Evolutionary conservation across 1,140 invertebrate species (phyloP).

Genomic region (Papilio polytes): DNA sequence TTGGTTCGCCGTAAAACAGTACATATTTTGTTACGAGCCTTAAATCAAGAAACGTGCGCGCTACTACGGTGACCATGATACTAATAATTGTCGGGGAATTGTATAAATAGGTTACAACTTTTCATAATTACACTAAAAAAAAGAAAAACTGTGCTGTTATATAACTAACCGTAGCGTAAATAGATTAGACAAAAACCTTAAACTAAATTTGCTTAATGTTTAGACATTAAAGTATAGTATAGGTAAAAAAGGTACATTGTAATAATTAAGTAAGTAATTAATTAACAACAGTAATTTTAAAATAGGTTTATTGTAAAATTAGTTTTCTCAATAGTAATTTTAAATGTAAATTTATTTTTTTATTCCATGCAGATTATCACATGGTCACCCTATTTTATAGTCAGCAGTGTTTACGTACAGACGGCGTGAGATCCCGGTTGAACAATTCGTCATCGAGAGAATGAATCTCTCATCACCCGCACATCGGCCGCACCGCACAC

Average conservation of each 20-base stretch:
- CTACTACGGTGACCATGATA: conserved; percentile 49
- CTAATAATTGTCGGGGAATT: background rate
- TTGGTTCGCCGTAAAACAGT: conserved; percentile 67
- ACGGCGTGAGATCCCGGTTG: conserved; percentile 59
- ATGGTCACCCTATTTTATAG: conserved; percentile 47
- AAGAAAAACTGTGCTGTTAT: too few species aligned
- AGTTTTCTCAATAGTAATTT: background rate
- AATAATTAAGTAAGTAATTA: too few species aligned
- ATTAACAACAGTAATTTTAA: too few species aligned
- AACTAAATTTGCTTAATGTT: too few species aligned
- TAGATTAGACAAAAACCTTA: too few species aligned
- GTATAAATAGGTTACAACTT: background rate
- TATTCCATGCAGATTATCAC: background rate
- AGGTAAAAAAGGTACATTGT: too few species aligned
- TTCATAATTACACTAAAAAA: too few species aligned
- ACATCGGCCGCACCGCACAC: conserved; percentile 43
- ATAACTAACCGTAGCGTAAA: too few species aligned
- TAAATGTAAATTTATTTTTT: background rate
- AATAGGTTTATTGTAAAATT: too few species aligned
- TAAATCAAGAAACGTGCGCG: conserved; percentile 75
- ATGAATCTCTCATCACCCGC: conserved; percentile 70
- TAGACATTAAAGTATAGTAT: too few species aligned
- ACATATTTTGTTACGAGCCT: conserved; percentile 73
- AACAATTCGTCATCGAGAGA: conserved; percentile 75
- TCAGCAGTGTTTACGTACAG: conserved; percentile 60